Percentiles rank a stretch among this genome's conserved stretches.
Conservation (phyloP, 37 sponge, comb jelly and placozoan genomes). For the Haliclona indistincta region DNA sequence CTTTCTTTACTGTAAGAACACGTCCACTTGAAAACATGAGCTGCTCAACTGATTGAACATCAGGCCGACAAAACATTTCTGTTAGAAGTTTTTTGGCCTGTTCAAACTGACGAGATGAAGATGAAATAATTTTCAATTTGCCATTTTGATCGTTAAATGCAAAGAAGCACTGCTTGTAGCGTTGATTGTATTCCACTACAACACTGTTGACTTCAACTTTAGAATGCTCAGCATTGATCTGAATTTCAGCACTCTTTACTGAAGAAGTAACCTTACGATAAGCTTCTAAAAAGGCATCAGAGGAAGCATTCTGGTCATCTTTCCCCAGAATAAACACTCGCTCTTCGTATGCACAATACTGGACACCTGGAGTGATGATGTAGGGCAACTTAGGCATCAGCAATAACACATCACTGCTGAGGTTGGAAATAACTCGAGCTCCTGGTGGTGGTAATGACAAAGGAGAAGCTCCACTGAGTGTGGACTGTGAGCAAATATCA, state of each 20-base stretch:
- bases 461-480: too few relatives aligned
- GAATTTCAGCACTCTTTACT: not conserved
- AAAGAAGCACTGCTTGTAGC: not conserved
- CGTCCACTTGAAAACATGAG: slow-evolving; percentile 9
- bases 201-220: not conserved
- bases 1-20: slow-evolving; percentile 55
- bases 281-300: not conserved
- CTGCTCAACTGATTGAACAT: not conserved
- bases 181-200: not conserved
- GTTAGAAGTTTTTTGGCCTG: slow-evolving; percentile 28
- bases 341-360: not conserved
- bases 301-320: too few relatives aligned
- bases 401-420: not conserved
- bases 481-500: too few relatives aligned
- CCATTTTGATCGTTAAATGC: not conserved
- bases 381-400: not conserved
- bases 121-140: slow-evolving; percentile 20
- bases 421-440: not conserved
- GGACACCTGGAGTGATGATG: not conserved
- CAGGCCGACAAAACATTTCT: not conserved
- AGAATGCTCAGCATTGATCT: not conserved
- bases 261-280: not conserved
- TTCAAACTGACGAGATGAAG: slow-evolving; percentile 42
- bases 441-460: not conserved
- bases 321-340: not conserved